Percentiles rank a stretch among this genome's conserved stretches.
Evolutionary conservation across 92 coral and sea anemone species (phyloP).

Genomic region (Parazoanthus swiftii): DNA sequence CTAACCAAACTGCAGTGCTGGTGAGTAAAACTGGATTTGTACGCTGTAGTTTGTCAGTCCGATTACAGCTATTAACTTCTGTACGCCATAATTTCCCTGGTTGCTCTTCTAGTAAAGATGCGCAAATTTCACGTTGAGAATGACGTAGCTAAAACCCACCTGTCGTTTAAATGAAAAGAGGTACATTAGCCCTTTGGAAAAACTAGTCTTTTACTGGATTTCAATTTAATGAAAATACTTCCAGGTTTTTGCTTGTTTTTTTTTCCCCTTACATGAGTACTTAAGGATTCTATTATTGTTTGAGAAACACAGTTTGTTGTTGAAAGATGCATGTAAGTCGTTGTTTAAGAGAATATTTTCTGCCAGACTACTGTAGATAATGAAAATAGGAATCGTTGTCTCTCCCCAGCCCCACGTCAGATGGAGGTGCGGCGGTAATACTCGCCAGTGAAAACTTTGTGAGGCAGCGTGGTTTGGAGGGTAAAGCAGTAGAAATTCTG

Average conservation of each 20-base stretch:
- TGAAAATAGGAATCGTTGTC: too few relatives aligned
- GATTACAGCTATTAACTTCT: too few relatives aligned
- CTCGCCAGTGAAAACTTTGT: slow-evolving; percentile 93
- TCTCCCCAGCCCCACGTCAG: slow-evolving; percentile 89
- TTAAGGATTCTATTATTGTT: too few relatives aligned
- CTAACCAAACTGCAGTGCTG: slow-evolving; percentile 97
- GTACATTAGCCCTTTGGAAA: too few relatives aligned
- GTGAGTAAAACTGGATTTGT: slow-evolving; percentile 31
- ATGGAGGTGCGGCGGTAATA: slow-evolving; percentile 97
- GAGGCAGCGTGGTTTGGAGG: slow-evolving; percentile 64
- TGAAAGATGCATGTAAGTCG: neutral
- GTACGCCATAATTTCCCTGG: too few relatives aligned
- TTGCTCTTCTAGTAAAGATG: too few relatives aligned
- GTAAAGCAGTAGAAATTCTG: slow-evolving; percentile 86
- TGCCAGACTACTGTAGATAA: neutral
- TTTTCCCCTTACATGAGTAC: neutral
- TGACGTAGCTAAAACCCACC: too few relatives aligned
- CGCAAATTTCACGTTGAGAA: too few relatives aligned
- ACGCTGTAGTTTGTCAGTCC: neutral
- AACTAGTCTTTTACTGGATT: too few relatives aligned
- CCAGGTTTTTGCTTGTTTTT: neutral
- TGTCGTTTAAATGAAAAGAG: too few relatives aligned
- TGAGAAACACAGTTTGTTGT: neutral
- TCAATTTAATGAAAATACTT: too few relatives aligned
- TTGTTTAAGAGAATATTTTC: neutral